phyloP scores from a whole-genome alignment of 2,113 vertebrate species.

The Circaetus gallicus region DNA sequence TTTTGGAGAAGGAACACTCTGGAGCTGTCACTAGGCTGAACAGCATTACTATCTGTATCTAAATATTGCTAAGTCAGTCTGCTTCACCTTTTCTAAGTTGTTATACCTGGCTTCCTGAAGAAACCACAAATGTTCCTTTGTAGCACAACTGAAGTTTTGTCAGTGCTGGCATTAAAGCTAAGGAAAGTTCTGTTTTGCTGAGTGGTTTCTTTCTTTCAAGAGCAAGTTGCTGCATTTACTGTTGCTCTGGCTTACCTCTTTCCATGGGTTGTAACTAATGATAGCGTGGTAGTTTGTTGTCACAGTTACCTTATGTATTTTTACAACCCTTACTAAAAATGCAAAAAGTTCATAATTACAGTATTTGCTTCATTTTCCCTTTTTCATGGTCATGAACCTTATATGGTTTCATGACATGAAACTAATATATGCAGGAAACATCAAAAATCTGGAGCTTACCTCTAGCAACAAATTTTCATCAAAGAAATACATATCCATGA shows the following conservation, averaged over 20 bases:
- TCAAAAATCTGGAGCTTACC: background rate
- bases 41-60: background rate
- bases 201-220: background rate
- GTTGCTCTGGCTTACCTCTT: background rate
- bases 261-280: background rate
- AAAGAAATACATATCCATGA: background rate
- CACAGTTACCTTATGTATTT: background rate
- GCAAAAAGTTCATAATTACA: background rate
- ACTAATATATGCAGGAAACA: background rate
- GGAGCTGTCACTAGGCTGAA: background rate
- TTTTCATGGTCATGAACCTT: background rate
- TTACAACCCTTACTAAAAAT: background rate
- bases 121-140: background rate
- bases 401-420: background rate
- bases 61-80: background rate
- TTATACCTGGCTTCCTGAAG: background rate
- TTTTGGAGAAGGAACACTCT: background rate
- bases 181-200: background rate
- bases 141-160: background rate
- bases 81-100: background rate
- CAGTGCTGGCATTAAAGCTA: background rate
- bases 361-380: background rate
- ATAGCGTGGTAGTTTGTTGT: background rate
- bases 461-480: background rate
- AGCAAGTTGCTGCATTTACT: background rate